Evolutionary conservation across 2,888 invertebrate genomes (phyloP), one percentile per base, ranked within the genome.

Genomic region (Cyaniris semiargus): DNA sequence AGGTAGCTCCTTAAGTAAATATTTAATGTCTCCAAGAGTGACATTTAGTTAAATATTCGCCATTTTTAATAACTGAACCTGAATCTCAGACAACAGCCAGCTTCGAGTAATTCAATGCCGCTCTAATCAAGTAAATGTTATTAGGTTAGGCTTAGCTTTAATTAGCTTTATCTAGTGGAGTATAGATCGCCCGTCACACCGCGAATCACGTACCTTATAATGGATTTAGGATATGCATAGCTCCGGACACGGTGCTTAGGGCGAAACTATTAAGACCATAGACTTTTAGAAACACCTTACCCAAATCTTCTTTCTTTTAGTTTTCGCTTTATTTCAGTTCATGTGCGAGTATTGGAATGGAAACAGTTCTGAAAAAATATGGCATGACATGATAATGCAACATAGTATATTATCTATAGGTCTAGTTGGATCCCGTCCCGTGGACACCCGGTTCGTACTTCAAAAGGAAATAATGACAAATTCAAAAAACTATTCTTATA

Each of bases 141-240:
- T 66, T 66, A 66, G 66, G 66, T 31, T 66, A 66, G 66, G 66
- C 27, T 66, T 66, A 66, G 18, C 66, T 66, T 66, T 31, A 66
- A 66, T 66, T 31, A 66, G 66, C 66, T 66, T 66, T 66, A 66
- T 66, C 27, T 66, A 66, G 27, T 31, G 15, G 66, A 66, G 27
- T 66, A 66, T 27, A 18, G 66, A 15, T 15, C 15, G 66, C 27
- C 66, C 66, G 27, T 31, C 31, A 27, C 27, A 27, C 66, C 66
- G 66, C 66, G 27, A 15, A 15, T 27, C 66, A 66, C 66, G 66
- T 31, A 66, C 66, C 18, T 31, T 66, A 27, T 66, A 66, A 66
- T 31, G 27, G 31, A 66, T 6, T 15, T 31, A 66, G 15, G 27
- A 66, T 66, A 27, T 27, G 60, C 66, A 66, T 15, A 66, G 66